phyloP scores from a whole-genome alignment of 2,888 invertebrate genomes.

The Phortica okadai region DNA sequence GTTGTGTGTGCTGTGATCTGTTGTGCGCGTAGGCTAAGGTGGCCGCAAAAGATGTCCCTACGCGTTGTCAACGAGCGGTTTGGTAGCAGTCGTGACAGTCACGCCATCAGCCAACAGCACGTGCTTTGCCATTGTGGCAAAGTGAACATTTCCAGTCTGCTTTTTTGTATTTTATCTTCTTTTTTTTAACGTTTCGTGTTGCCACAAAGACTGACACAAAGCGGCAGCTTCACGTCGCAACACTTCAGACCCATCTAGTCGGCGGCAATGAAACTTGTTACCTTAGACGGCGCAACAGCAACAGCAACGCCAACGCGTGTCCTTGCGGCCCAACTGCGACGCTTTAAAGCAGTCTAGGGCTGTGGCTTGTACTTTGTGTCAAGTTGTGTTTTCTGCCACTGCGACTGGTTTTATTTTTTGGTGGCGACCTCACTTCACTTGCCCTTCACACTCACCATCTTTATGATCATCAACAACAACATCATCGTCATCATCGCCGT shows the following conservation, averaged over 20 bases:
- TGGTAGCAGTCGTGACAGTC: too few species aligned
- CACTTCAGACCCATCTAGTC: not conserved
- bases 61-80: too few species aligned
- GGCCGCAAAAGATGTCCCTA: too few species aligned
- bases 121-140: too few species aligned
- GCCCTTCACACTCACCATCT: not conserved
- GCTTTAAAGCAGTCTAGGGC: not conserved
- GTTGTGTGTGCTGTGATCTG: slow-evolving; percentile 6
- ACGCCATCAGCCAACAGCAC: too few species aligned
- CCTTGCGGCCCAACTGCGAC: not conserved
- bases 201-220: slow-evolving; percentile 4
- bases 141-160: too few species aligned
- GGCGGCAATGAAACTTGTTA: not conserved
- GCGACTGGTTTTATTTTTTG: not conserved
- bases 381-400: not conserved
- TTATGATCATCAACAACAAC: not conserved
- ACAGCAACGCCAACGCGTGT: not conserved
- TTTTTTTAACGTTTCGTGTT: not conserved
- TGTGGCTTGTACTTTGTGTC: slow-evolving; percentile 6
- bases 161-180: too few species aligned
- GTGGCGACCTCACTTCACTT: not conserved
- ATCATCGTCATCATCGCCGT: not conserved
- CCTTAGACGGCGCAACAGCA: not conserved
- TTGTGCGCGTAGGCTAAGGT: too few species aligned
- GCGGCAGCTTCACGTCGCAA: not conserved